Percentiles rank a stretch among this genome's conserved stretches.
These are phyloP conservation scores for Montifringilla adamsi DNA, from an alignment of 2,113 vertebrate genomes.

Conservation along the genomic window DNA sequence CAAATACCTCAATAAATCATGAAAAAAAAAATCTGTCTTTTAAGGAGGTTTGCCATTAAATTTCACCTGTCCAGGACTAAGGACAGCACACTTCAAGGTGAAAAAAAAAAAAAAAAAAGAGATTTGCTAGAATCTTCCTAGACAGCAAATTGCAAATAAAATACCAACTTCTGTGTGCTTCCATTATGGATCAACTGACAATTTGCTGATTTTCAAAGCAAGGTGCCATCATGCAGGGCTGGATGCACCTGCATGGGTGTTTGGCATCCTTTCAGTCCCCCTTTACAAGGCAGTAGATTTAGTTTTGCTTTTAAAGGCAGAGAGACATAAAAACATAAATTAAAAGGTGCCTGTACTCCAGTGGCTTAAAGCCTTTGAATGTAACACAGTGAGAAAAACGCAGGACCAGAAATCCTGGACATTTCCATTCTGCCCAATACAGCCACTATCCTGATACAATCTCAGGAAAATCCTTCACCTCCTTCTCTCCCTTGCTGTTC, in stretches of 20 bases:
- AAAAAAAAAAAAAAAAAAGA: not conserved
- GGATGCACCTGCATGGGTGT: not conserved
- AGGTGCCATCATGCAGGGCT: not conserved
- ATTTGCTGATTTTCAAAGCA: not conserved
- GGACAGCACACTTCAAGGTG: not conserved
- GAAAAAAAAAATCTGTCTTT: not conserved
- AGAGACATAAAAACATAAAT: not conserved
- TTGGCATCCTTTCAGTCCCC: not conserved
- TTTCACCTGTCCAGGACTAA: conserved; percentile 4
- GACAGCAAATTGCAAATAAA: not conserved
- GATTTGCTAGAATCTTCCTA: not conserved
- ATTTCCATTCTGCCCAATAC: not conserved
- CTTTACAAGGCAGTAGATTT: not conserved
- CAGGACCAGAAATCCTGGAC: not conserved
- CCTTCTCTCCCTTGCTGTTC: not conserved
- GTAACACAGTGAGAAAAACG: not conserved
- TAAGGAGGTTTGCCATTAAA: not conserved
- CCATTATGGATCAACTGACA: not conserved
- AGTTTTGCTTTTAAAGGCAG: not conserved
- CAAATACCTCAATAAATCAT: conserved; percentile 37
- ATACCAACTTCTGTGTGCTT: not conserved
- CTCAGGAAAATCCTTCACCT: not conserved
- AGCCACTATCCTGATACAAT: not conserved
- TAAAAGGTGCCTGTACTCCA: not conserved
- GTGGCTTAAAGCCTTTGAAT: not conserved